Evolutionary conservation across 2,113 vertebrate species (phyloP).

Genomic region (Muntiacus muntjak): DNA sequence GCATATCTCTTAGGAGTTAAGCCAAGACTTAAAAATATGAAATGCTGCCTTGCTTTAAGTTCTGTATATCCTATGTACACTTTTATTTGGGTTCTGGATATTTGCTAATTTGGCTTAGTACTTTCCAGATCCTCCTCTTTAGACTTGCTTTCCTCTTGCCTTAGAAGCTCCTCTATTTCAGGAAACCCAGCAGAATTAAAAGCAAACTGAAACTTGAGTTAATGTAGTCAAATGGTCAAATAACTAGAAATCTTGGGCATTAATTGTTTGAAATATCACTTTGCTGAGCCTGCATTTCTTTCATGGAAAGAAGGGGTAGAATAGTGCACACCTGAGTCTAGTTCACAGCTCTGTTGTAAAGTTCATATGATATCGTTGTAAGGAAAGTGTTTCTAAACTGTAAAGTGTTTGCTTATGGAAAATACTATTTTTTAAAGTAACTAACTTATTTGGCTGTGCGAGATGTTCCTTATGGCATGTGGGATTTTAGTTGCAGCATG

Average conservation of each 20-base stretch:
- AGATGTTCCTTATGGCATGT: background rate
- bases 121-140: background rate
- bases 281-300: background rate
- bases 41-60: background rate
- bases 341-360: background rate
- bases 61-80: background rate
- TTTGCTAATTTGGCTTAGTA: background rate
- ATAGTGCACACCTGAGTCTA: background rate
- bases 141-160: background rate
- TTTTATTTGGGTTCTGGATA: background rate
- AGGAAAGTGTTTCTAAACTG: background rate
- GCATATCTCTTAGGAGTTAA: background rate
- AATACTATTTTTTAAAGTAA: background rate
- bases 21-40: background rate
- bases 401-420: background rate
- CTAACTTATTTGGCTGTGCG: background rate
- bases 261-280: background rate
- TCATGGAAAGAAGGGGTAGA: background rate
- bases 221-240: background rate
- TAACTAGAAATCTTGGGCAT: background rate
- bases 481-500: background rate
- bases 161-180: background rate
- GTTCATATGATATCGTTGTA: background rate
- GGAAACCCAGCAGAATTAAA: background rate
- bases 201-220: background rate